Base-by-base conservation (phyloP, 2,113 vertebrate genomes). In the Albula goreensis region DNA sequence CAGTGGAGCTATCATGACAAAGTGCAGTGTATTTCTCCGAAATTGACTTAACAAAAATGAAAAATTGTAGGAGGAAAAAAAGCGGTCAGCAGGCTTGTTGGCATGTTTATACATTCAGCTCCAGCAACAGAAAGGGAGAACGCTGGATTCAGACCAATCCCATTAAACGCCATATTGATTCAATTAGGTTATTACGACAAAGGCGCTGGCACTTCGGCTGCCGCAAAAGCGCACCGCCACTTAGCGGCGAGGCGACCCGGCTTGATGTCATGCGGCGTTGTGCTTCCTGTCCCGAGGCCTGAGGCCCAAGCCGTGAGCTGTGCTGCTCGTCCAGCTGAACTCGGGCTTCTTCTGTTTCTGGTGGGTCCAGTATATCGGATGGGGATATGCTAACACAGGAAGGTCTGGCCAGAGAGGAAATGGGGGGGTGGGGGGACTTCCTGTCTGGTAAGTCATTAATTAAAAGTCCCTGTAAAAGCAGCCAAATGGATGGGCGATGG, bases 361-460 rank as follows among this genome's bases (percentile, higher is more conserved):
- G 31, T 41, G 1, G 0, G 31, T 41, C 31, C 31, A 41, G 31
- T 41, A 41, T 41, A 41, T 41, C 31, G 31, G 31, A 41, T 1
- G 1, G 31, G 31, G 31, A 41, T 41, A 41, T 41, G 31, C 31
- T 41, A 41, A 41, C 31, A 70, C 57, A 49, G 82, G 60, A 70
- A 83, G 22, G 12, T 11, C 6, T 19, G 31, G 17, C 48, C 13
- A 10, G 8, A 25, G 63, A 50, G 19, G 63, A 83, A 83, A 63
- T 49, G 31, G 15, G 63, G 60, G 5, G 82, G 15, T 13, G 48
- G 60, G 13, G 82, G 70, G 41, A 19, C 49, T 83, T 83, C 82
- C 82, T 83, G 82, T 74, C 82, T 51, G 11, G 19, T 70, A 50
- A n/a, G 17, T 60, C 81, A 48, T 57, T 57, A 13, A 60, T 60